phyloP scores from a whole-genome alignment of 2,888 invertebrate species.

The Hypolimnas misippus region DNA sequence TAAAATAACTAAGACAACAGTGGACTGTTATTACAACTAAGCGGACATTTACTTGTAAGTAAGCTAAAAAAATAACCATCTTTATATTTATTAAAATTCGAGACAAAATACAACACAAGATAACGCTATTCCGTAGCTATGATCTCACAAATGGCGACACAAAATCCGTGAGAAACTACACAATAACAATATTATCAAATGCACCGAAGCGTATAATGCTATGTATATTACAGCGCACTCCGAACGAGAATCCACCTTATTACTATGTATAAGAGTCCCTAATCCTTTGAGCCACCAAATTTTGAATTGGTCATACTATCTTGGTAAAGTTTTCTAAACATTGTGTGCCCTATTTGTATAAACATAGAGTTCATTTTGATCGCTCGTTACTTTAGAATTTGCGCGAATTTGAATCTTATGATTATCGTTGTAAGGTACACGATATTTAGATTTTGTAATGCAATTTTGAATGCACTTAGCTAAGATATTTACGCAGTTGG shows the following conservation, averaged over 20 bases:
- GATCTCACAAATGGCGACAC: conserved; percentile 35
- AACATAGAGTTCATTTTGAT: conserved; percentile 2
- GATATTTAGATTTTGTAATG: conserved; percentile 21
- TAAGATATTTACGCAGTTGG: conserved; percentile 17
- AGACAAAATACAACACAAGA: conserved; percentile 4
- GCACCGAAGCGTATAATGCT: conserved; percentile 50
- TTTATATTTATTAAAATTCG: background rate
- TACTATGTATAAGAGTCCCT: conserved; percentile 15
- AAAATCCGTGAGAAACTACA: conserved; percentile 59
- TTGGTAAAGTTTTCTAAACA: conserved; percentile 23
- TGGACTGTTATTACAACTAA: too few species aligned
- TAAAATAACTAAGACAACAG: too few species aligned
- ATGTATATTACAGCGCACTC: conserved; percentile 18
- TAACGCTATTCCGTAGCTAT: conserved; percentile 13
- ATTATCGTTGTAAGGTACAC: conserved; percentile 10
- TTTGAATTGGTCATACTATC: conserved; percentile 9
- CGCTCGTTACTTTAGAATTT: background rate
- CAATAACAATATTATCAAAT: conserved; percentile 59
- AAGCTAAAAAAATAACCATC: too few species aligned
- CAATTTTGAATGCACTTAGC: conserved; percentile 23
- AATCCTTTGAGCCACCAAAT: conserved; percentile 17
- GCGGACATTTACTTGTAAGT: too few species aligned
- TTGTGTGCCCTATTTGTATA: conserved; percentile 27
- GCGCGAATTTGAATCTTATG: conserved; percentile 23
- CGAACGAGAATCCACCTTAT: conserved; percentile 20